Evolutionary conservation across 2,113 vertebrate species (phyloP).

Genomic region (Lagopus leucura): DNA sequence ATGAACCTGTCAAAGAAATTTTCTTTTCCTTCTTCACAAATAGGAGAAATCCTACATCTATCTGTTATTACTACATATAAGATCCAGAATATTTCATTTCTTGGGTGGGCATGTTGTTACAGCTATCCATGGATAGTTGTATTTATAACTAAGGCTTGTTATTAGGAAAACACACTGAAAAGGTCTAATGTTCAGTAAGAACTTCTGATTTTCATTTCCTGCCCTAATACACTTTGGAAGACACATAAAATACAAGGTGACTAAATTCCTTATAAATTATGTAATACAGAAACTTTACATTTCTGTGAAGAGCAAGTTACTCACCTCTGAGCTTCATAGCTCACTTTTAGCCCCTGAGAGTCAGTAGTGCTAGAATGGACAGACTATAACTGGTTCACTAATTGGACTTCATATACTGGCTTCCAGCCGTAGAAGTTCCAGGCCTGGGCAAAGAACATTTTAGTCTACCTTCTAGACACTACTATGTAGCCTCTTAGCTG

Average conservation of each 20-base stretch:
- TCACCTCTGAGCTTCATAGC: not conserved
- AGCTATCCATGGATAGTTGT: not conserved
- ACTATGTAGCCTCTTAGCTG: not conserved
- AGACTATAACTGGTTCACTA: not conserved
- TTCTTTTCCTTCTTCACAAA: slow-evolving; percentile 48
- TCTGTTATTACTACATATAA: slow-evolving; percentile 1
- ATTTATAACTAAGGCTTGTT: slow-evolving; percentile 4
- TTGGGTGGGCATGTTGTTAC: slow-evolving; percentile 18
- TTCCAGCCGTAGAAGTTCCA: not conserved
- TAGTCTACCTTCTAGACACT: not conserved
- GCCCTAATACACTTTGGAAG: slow-evolving; percentile 10
- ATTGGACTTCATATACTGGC: not conserved
- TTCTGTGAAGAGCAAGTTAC: not conserved
- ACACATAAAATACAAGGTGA: not conserved
- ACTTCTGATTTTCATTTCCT: slow-evolving; percentile 24
- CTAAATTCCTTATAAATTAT: not conserved
- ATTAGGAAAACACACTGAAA: slow-evolving; percentile 8
- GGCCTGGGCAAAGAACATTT: not conserved
- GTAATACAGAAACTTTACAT: not conserved
- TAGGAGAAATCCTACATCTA: slow-evolving; percentile 4
- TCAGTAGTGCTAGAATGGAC: not conserved
- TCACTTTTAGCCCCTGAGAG: not conserved
- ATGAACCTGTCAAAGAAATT: slow-evolving; percentile 29
- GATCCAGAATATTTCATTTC: slow-evolving; percentile 1
- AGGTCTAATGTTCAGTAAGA: slow-evolving; percentile 19